Percentiles rank a stretch among this genome's conserved stretches.
Evolutionary conservation across 2,888 invertebrate genomes (phyloP).

Genomic region (Rhaphigaster nebulosa): DNA sequence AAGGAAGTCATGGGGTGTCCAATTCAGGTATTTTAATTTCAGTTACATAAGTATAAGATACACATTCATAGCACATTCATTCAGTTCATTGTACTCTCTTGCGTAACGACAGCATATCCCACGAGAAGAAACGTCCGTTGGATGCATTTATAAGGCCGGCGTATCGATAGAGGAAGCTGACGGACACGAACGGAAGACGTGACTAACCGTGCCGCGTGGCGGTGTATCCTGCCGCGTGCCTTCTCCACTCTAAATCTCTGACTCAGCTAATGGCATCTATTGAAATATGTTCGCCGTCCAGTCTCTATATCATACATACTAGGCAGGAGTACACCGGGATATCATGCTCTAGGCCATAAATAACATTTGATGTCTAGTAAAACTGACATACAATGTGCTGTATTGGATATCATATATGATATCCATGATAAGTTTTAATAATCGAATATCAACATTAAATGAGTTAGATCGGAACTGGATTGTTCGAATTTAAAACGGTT

Average conservation of each 20-base stretch:
- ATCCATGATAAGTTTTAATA: not conserved
- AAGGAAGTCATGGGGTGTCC: no score
- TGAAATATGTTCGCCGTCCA: slow-evolving; percentile 37
- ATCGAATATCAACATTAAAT: not conserved
- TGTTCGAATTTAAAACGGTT: no score
- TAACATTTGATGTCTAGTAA: not conserved
- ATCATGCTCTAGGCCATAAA: not conserved
- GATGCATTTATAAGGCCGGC: not conserved
- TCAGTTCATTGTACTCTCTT: not conserved
- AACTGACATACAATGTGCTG: not conserved
- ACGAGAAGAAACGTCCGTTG: not conserved
- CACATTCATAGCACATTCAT: not conserved
- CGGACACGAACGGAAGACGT: slow-evolving; percentile 42
- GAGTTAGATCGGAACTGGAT: no score
- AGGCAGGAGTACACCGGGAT: not conserved
- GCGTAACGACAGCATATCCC: not conserved
- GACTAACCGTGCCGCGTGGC: slow-evolving; percentile 47
- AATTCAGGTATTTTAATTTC: no score
- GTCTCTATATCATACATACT: slow-evolving; percentile 16
- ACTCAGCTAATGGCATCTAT: slow-evolving; percentile 46
- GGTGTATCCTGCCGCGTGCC: not conserved
- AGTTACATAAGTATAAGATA: not conserved
- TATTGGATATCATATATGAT: not conserved
- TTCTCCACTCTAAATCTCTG: slow-evolving; percentile 8
- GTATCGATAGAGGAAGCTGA: slow-evolving; percentile 37